These are phyloP conservation scores for Anodontia alba DNA, from an alignment of 2,888 invertebrate species.

Conservation along the genomic window DNA sequence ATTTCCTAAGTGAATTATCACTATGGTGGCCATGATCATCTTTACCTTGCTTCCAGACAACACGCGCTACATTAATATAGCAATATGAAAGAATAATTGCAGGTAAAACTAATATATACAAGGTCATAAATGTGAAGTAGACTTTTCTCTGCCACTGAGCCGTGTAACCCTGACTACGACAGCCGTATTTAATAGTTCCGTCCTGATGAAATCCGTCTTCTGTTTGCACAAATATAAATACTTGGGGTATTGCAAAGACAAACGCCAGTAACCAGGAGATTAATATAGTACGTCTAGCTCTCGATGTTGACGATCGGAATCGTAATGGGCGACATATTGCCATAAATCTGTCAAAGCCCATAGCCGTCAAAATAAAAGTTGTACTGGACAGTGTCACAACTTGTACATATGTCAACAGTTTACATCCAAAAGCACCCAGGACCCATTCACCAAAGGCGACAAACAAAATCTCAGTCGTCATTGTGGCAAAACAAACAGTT, in stretches of 20 bases:
- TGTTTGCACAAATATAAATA: constrained; percentile 84
- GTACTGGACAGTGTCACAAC: constrained; percentile 85
- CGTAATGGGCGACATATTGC: constrained; percentile 84
- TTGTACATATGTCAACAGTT: constrained; percentile 84
- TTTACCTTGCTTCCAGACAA: constrained; percentile 84
- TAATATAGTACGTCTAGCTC: constrained; percentile 83
- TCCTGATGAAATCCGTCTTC: constrained; percentile 79
- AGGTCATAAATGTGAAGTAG: constrained; percentile 85
- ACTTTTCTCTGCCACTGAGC: constrained; percentile 85
- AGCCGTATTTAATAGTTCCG: constrained; percentile 79
- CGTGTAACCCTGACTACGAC: constrained; percentile 84
- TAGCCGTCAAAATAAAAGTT: constrained; percentile 85
- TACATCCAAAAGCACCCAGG: constrained; percentile 84
- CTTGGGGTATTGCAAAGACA: constrained; percentile 84
- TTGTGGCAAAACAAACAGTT: constrained; percentile 84
- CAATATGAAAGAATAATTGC: constrained; percentile 84
- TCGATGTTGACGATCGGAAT: constrained; percentile 77
- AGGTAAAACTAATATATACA: constrained; percentile 85
- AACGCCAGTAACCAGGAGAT: constrained; percentile 84
- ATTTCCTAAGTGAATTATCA: constrained; percentile 51
- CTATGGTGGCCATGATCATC: constrained; percentile 52
- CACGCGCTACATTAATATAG: constrained; percentile 84
- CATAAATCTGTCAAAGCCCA: constrained; percentile 85
- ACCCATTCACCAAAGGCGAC: constrained; percentile 85
- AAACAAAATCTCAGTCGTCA: constrained; percentile 85